Conservation (phyloP, 2,797 vertebrate genomes). For the Triplophysa bombifrons region DNA sequence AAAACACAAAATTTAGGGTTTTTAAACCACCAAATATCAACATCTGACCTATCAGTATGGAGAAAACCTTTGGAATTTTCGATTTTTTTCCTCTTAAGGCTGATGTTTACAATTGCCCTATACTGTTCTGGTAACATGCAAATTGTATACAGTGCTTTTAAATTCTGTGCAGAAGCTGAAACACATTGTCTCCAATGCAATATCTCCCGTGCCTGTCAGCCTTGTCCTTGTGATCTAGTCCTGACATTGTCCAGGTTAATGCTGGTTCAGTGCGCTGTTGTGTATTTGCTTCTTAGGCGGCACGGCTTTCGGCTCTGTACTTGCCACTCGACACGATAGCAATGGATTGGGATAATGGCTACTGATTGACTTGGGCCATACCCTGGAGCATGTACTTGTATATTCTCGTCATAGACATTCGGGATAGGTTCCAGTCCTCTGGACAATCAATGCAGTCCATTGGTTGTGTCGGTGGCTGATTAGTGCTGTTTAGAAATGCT, state of each 20-base stretch:
- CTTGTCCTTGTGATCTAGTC: slow-evolving; percentile 37
- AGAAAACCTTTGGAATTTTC: no score
- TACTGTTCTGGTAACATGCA: neutral
- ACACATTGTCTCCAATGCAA: neutral
- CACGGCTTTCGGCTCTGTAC: slow-evolving; percentile 52
- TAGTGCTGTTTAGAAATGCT: slow-evolving; percentile 45
- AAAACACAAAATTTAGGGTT: neutral
- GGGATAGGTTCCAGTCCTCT: slow-evolving; percentile 50
- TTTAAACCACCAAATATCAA: neutral
- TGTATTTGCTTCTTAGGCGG: slow-evolving; percentile 57
- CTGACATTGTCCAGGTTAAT: slow-evolving; percentile 60
- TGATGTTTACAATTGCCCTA: neutral
- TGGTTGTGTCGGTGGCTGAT: slow-evolving; percentile 14
- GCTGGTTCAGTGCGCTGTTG: slow-evolving; percentile 61
- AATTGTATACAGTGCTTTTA: neutral
- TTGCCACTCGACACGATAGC: slow-evolving; percentile 45
- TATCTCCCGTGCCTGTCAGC: neutral
- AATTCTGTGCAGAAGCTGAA: slow-evolving; percentile 11
- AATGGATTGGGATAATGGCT: slow-evolving; percentile 60
- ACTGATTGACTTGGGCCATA: slow-evolving; percentile 61
- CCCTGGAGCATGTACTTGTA: slow-evolving; percentile 49
- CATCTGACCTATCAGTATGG: no score
- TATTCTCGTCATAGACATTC: slow-evolving; percentile 48
- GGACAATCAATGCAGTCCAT: slow-evolving; percentile 53
- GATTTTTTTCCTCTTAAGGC: no score